Conservation (phyloP, 2,797 vertebrate genomes). For the Melanotaenia nigrans region DNA sequence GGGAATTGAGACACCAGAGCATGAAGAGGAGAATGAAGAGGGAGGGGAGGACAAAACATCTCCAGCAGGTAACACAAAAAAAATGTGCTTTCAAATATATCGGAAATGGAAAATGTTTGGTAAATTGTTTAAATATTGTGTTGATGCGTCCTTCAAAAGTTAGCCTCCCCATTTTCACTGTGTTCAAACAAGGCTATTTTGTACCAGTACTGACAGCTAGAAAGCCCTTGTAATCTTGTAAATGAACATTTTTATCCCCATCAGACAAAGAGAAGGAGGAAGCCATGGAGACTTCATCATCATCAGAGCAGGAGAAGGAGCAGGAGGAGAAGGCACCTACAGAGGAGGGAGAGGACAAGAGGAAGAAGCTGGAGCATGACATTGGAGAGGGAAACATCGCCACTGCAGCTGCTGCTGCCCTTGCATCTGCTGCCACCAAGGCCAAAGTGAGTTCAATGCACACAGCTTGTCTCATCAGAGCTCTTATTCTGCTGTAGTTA, state of each 20-base stretch:
- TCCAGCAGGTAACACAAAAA: slow-evolving; percentile 59
- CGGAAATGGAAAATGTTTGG: too few relatives aligned
- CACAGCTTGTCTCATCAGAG: background rate
- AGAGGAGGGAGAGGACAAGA: slow-evolving; percentile 86
- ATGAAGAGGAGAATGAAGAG: slow-evolving; percentile 73
- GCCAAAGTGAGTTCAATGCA: slow-evolving; percentile 88
- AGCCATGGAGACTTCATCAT: slow-evolving; percentile 85
- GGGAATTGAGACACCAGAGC: slow-evolving; percentile 63
- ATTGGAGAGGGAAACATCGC: slow-evolving; percentile 96
- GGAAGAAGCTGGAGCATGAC: slow-evolving; percentile 92
- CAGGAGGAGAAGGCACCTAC: slow-evolving; percentile 86
- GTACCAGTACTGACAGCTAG: too few relatives aligned
- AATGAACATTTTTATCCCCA: background rate
- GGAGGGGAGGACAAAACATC: slow-evolving; percentile 68
- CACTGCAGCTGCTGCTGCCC: slow-evolving; percentile 94
- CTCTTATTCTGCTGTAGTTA: background rate
- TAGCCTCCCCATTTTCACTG: background rate
- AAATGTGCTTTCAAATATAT: too few relatives aligned
- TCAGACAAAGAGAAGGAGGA: slow-evolving; percentile 89
- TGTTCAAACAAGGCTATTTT: background rate
- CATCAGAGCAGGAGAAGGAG: slow-evolving; percentile 81
- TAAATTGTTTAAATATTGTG: background rate
- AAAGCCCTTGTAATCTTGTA: background rate
- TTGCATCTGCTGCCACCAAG: slow-evolving; percentile 97
- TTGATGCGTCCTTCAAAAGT: background rate